Percentiles rank a stretch among this genome's conserved stretches.
These are phyloP conservation scores for Halictus quadricinctus DNA, from an alignment of 2,888 invertebrate species.

Conservation along the genomic window DNA sequence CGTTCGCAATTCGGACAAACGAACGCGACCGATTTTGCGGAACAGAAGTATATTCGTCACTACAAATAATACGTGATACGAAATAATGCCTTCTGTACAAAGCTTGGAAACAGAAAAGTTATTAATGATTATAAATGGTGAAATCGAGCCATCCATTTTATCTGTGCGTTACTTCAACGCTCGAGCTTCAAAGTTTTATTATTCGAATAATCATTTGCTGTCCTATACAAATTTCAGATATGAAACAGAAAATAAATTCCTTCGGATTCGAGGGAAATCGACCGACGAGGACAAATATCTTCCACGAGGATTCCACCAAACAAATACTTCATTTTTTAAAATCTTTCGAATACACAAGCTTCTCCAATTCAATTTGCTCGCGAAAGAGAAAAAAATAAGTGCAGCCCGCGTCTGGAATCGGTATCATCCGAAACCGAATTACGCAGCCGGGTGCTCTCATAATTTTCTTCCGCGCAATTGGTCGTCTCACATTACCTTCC, in stretches of 20 bases:
- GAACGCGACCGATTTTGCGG: background rate
- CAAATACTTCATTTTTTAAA: background rate
- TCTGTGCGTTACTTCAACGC: background rate
- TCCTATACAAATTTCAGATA: background rate
- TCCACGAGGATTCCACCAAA: background rate
- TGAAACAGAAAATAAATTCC: background rate
- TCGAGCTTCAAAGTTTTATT: background rate
- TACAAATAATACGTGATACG: background rate
- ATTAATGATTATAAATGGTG: background rate
- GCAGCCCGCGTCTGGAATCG: background rate
- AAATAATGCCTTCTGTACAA: background rate
- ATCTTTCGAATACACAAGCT: background rate
- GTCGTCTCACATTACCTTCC: conserved; percentile 25
- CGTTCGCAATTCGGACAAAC: background rate
- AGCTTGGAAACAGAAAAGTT: background rate
- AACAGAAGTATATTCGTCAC: background rate
- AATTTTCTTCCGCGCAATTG: conserved; percentile 55
- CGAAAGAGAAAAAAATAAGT: background rate
- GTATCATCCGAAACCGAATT: conserved; percentile 24
- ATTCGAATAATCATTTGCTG: background rate
- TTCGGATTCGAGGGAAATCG: background rate
- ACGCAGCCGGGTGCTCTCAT: conserved; percentile 13
- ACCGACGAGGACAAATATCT: background rate
- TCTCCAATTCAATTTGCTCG: background rate
- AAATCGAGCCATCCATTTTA: background rate